phyloP scores from a whole-genome alignment of 1,140 invertebrate species.

The Philopotamus ludificatus region DNA sequence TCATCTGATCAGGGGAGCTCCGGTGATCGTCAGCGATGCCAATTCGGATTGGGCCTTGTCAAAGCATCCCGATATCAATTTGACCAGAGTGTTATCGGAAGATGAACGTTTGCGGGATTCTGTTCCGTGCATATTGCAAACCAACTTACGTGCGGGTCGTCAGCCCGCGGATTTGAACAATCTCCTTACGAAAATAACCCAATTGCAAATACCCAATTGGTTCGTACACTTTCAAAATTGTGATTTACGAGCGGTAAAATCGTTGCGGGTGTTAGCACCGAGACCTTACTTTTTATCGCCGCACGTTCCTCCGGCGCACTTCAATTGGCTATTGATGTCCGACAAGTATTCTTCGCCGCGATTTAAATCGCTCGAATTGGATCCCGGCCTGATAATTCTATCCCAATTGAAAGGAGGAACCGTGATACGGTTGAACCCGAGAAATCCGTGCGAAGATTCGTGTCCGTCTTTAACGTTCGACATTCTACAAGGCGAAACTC shows the following conservation, averaged over 20 bases:
- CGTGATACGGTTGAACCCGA: slow-evolving; percentile 64
- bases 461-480: slow-evolving; percentile 67
- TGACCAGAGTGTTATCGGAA: slow-evolving; percentile 61
- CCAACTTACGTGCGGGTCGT: slow-evolving; percentile 64
- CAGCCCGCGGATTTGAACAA: slow-evolving; percentile 64
- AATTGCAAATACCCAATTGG: slow-evolving; percentile 68
- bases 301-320: slow-evolving; percentile 71
- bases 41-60: slow-evolving; percentile 67
- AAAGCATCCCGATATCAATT: slow-evolving; percentile 65
- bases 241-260: slow-evolving; percentile 72
- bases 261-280: slow-evolving; percentile 67
- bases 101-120: slow-evolving; percentile 63
- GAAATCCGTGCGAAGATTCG: slow-evolving; percentile 66
- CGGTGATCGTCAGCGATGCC: slow-evolving; percentile 71
- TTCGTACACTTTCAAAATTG: slow-evolving; percentile 87
- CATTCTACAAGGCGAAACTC: slow-evolving; percentile 68
- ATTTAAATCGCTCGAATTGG: slow-evolving; percentile 71
- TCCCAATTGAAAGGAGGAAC: slow-evolving; percentile 72
- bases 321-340: slow-evolving; percentile 80
- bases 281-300: slow-evolving; percentile 75
- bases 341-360: slow-evolving; percentile 71
- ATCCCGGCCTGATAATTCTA: slow-evolving; percentile 68
- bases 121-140: slow-evolving; percentile 68
- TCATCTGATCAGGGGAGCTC: slow-evolving; percentile 67
- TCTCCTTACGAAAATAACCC: slow-evolving; percentile 65